Percentiles rank a stretch among this genome's conserved stretches.
Evolutionary conservation across 2,113 vertebrate genomes (phyloP).

Genomic region (Syrrhaptes paradoxus): DNA sequence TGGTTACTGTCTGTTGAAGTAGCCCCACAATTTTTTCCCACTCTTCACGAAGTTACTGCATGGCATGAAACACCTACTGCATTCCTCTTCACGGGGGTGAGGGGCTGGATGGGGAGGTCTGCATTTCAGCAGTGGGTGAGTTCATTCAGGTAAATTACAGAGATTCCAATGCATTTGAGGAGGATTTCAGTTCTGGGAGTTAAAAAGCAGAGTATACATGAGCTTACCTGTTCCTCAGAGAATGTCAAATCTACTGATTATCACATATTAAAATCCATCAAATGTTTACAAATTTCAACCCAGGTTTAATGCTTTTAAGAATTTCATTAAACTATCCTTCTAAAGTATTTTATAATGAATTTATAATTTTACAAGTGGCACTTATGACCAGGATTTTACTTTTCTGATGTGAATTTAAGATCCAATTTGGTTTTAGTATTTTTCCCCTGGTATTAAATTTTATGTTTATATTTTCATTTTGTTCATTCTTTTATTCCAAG

Average conservation of each 20-base stretch:
- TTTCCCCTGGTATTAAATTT: neutral
- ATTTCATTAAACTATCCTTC: neutral
- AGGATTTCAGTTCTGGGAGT: neutral
- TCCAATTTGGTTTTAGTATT: neutral
- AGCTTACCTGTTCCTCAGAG: neutral
- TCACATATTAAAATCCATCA: neutral
- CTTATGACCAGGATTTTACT: neutral
- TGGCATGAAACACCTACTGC: rapidly evolving
- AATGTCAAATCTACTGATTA: neutral
- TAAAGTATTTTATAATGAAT: neutral
- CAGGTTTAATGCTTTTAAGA: neutral
- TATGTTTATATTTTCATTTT: neutral
- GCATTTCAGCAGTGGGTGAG: neutral
- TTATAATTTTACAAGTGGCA: neutral
- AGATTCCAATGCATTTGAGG: neutral
- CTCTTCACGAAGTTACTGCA: neutral
- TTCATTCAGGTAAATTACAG: neutral
- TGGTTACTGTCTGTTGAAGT: neutral
- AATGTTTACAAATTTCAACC: neutral
- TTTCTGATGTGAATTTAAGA: neutral
- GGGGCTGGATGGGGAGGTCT: neutral
- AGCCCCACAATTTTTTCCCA: neutral
- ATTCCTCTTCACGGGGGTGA: rapidly evolving
- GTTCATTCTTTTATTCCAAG: neutral
- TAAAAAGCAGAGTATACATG: neutral